Evolutionary conservation across 2,888 invertebrate species (phyloP), one percentile per base, ranked within the genome.

Genomic region (Andrena minutula): DNA sequence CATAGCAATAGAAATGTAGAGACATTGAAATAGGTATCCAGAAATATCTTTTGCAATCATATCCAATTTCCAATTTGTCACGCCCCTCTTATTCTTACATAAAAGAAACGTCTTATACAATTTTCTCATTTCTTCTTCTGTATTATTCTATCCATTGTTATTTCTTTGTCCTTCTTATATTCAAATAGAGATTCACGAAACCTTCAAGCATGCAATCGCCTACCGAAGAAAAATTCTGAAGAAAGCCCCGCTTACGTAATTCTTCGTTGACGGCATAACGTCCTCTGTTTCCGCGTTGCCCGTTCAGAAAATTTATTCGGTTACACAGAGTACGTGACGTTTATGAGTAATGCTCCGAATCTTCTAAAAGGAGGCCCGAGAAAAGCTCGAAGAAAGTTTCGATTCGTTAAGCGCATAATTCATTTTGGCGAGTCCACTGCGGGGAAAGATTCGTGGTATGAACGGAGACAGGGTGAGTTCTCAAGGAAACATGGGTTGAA

Each of bases 271-370:
- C 64, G 53, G 58, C 53, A 51, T 49, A 41, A 47, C 28, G 41
- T 64, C 66, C 49, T 69, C 49, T 72, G 47, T 83, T 83, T 83
- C 83, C 83, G 83, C 72, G 78, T 82, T 82, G 78, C 75, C 64
- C 66, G 56, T 8, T 35, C 51, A 23, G 71, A 75, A 26, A 83
- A 83, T 74, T 66, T 78, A 78, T 78, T 75, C 74, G 56, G 82
- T 82, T 69, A 83, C 83, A 79, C 68, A 66, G 58, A 58, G 70
- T 77, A 77, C 83, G 83, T 82, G 83, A 82, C 49, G 60, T 60
- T 78, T 82, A 69, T 78, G 60, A 75, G 35, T 71, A 83, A 83
- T 82, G 63, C 26, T 53, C 20, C 32, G 8, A 53, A 63, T 75
- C 63, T 68, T 76, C 8, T 32, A 64, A 53, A 83, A 53, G 74